Base-by-base conservation (phyloP, 1,140 invertebrate species). In the Meloidogyne floridensis region DNA sequence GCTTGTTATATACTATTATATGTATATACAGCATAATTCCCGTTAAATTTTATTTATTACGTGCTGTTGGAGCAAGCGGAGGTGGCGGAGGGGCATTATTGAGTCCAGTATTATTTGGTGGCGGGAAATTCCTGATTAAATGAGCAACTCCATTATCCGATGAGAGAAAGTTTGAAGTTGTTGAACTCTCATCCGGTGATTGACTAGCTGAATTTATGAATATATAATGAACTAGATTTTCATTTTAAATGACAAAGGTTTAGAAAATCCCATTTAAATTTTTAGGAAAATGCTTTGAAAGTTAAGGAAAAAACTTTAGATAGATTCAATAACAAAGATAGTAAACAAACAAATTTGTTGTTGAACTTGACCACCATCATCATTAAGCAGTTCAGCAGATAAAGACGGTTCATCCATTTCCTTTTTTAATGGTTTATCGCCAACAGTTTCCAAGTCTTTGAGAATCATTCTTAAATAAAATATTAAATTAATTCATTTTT, bases 351-450 rank as follows among this genome's bases (percentile, higher is more conserved):
- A 65, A 65, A 65, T 65, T 65, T 65, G 59, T 8, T 65, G 59
- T 65, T 65, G 59, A 65, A 65, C 59, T 7, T n/a, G 56, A 15
- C 56, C 56, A 59, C 11, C n/a, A 65, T 65, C 59, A 65, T 65
- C n/a, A 7, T 15, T 65, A 65, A 65, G 59, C 59, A 65, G n/a
- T 65, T 65, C 59, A n/a, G n/a, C 59, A 2, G 59, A 74, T 54
- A 54, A 20, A 47, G 72, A 54, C 2, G 72, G 72, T 72, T 85
- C 83, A 54, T 80, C 81, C 72, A 82, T 81, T 65, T 87, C 83
- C 56, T 85, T 87, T 78, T 87, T 87, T 20, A 87, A 54, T 54
- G 47, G 83, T 75, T 85, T 85, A 70, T 87, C 86, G 5, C 86
- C 81, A 8, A 86, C 82, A n/a, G 86, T 86, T 59, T 87, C 85